Base-by-base conservation (phyloP, 2,113 vertebrate species). In the Aramus guarauna region DNA sequence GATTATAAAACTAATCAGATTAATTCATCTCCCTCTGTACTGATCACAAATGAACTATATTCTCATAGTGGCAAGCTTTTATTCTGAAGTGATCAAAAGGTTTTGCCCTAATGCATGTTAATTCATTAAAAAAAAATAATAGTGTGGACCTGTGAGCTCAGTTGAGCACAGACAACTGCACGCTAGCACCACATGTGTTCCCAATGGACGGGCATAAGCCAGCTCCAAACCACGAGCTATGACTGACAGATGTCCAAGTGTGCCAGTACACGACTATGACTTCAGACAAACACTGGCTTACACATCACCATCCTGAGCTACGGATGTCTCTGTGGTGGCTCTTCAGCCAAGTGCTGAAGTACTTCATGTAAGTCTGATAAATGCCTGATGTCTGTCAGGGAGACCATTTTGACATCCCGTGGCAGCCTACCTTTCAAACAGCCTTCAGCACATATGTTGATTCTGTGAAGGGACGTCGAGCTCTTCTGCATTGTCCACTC, bases 111-210 rank as follows among this genome's bases (percentile, higher is more conserved):
- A n/a, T 56, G 19, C 11, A 3, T 41, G 56, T 15, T 74, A 47
- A 68, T 56, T 91, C 12, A 36, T 30, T 58, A 34, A 71, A 67
- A 45, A 59, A 52, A 24, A 27, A 29, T 12, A 84, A 29, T 53
- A 53, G 4, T 7, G 37, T 45, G 84, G 27, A n/a, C 0, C 2
- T 52, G 24, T 66, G 72, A 81, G 45, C 19, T 81, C 56, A 30
- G 23, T 5, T 75, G 66, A 64, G 43, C 5, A 5, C 5, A 55
- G 41, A 41, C 8, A n/a, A 20, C 59, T 82, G 29, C 34, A 21
- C 0, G 0, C 20, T 11, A 58, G 20, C 47, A 47, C 8, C 18
- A 4, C 0, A 2, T 0, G 0, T 39, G 18, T 59, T 47, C 23
- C 50, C 52, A 72, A 5, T 1, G 22, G 22, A 24, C 15, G n/a